A percentile compares a stretch with the other conserved stretches of the same genome.
These are phyloP conservation scores for Hypsibius dujardini DNA, from an alignment of 1,140 invertebrate genomes.

Conservation along the genomic window DNA sequence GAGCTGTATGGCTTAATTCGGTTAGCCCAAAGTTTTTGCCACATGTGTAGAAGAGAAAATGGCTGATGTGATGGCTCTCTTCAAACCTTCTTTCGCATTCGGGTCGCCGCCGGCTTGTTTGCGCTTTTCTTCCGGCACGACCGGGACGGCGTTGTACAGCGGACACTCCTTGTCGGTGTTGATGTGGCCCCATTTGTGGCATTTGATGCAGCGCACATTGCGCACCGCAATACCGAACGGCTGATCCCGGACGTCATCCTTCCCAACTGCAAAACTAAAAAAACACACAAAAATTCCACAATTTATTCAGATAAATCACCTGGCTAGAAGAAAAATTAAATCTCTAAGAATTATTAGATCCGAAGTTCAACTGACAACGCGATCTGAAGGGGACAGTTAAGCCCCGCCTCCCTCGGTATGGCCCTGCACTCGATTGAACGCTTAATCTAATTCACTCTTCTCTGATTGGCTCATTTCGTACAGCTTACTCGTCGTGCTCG, in stretches of 20 bases:
- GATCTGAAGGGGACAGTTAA: no score
- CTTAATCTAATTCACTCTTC: no score
- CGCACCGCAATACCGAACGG: slow-evolving; percentile 94
- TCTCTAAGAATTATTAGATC: no score
- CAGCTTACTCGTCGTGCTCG: no score
- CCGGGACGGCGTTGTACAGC: slow-evolving; percentile 55
- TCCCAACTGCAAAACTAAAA: slow-evolving; percentile 72
- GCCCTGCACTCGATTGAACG: no score
- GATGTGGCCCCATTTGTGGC: slow-evolving; percentile 97
- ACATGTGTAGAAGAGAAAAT: background rate
- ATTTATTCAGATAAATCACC: no score
- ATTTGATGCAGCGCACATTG: slow-evolving; percentile 94
- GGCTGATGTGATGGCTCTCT: background rate
- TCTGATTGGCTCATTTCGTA: no score
- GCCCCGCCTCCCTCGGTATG: no score
- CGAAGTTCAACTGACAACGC: no score
- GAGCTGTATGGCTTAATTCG: no score
- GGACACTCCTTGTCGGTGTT: slow-evolving; percentile 96
- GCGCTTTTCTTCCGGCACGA: slow-evolving; percentile 35
- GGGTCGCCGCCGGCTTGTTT: slow-evolving; percentile 16
- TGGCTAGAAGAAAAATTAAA: slow-evolving; percentile 7
- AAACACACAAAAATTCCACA: slow-evolving; percentile 22
- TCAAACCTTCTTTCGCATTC: slow-evolving; percentile 19
- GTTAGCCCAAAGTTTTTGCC: no score
- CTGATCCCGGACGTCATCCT: slow-evolving; percentile 88